Evolutionary conservation across 2,888 invertebrate species (phyloP), one percentile per base, ranked within the genome.

Genomic region (Drosophila stalkeri): DNA sequence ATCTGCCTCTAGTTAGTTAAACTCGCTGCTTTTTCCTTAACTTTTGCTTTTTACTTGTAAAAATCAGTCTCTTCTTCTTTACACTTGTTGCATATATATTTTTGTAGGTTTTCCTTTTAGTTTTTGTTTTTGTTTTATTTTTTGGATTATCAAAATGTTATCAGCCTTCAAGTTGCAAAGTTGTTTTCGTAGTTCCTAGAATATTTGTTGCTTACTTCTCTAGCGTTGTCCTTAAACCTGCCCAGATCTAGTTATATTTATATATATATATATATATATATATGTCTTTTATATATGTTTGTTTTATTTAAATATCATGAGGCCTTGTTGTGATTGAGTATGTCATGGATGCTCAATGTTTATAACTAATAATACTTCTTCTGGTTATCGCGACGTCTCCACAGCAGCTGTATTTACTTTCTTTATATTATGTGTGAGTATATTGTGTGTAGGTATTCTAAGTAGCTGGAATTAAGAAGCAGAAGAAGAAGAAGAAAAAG

Each of bases 51-150:
- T 1, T 27, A 64, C 55, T 75, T 68, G 59, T 74, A 63, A 91
- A 90, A 90, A 90, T 91, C 91, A 91, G 91, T 91, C 91, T 91
- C 89, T 87, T 89, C 82, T 88, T 86, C 83, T 82, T 84, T 75
- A 79, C 85, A 80, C 86, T 89, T 89, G 76, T 84, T 88, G 73
- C 80, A 73, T 51, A 74, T 57, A 68, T 61, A 69, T 66, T 72
- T 74, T 16, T 56, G 20, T 52, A 14, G 37, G 20, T 35, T 23
- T 46, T 77, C 66, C 70, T 78, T 43, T 67, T 67, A 60, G 39
- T 67, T 65, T 68, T 57, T 67, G 39, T 57, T 55, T 63, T 70
- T 63, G 11, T 9, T 66, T 69, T 46, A 61, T 52, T 57, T 59
- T 60, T 61, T 64, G 76, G 70, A 72, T 86, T 88, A 86, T 88